A percentile compares a stretch with the other conserved stretches of the same genome.
phyloP scores from a whole-genome alignment of 1,140 invertebrate genomes.

The Stenopsyche tienmushanensis region DNA sequence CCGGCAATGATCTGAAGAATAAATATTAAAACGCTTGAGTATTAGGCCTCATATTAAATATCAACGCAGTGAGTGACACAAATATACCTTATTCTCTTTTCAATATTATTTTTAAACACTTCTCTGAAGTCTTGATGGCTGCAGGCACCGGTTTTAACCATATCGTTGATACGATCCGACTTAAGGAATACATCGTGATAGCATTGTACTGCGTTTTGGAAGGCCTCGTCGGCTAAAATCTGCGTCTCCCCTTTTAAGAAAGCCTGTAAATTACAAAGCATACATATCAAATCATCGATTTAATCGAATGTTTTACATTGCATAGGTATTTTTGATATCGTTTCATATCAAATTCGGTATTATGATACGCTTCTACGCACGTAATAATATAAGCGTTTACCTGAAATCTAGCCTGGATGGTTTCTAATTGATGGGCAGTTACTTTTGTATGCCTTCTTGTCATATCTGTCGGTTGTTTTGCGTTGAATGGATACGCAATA shows the following conservation, averaged over 20 bases:
- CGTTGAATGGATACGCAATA: slow-evolving; percentile 98
- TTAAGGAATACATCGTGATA: slow-evolving; percentile 98
- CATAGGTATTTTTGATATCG: neutral
- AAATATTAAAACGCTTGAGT: neutral
- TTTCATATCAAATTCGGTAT: neutral
- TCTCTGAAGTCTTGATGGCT: slow-evolving; percentile 98
- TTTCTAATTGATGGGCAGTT: slow-evolving; percentile 93
- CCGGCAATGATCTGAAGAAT: slow-evolving; percentile 84
- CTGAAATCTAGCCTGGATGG: slow-evolving; percentile 93
- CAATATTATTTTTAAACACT: slow-evolving; percentile 97
- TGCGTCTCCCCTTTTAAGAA: slow-evolving; percentile 94
- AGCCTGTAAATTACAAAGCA: slow-evolving; percentile 58
- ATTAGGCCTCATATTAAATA: neutral
- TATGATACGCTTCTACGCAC: too few relatives aligned
- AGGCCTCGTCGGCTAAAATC: slow-evolving; percentile 98
- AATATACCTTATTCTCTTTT: slow-evolving; percentile 89
- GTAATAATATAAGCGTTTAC: slow-evolving; percentile 48
- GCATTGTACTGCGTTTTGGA: slow-evolving; percentile 97
- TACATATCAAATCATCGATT: neutral
- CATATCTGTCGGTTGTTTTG: slow-evolving; percentile 98
- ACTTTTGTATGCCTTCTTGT: slow-evolving; percentile 90
- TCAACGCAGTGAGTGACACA: slow-evolving; percentile 23
- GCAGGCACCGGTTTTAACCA: slow-evolving; percentile 96
- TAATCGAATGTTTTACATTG: neutral
- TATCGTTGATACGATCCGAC: slow-evolving; percentile 91